Evolutionary conservation across 1,140 invertebrate genomes (phyloP), one percentile per base, ranked within the genome.

Genomic region (Caenorhabditis brenneri): DNA sequence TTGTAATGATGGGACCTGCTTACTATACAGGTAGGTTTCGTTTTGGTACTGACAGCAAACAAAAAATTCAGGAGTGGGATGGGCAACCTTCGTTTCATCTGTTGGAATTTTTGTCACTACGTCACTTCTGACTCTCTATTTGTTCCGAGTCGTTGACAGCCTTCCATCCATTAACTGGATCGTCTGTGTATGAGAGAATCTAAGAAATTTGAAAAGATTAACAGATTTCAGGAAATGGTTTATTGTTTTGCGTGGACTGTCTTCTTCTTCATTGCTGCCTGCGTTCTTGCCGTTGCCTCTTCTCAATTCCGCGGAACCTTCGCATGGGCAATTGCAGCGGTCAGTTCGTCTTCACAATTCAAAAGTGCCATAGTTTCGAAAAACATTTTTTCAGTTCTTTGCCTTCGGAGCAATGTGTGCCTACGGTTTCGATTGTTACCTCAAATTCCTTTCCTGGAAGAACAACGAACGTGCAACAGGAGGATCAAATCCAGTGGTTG

Each of bases 261-360:
- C 33, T 90, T 90, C 87, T 90, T 91, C 69, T 90, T 90, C 48
- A 91, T 90, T 79, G 89, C 90, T 22, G 89, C 84, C 22, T 83
- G 79, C n/a, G 86, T 90, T 48, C 82, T 90, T 9, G 89, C 89
- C 12, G 87, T 91, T 15, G 89, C 88, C 42, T 88, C 88, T 27
- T 84, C 81, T 27, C 85, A 85, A 79, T 82, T 74, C 69, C 39
- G 42, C 3, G 82, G 36, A 39, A 87, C 86, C 10, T 69, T 51
- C 42, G 88, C 87, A 19, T 90, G 89, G 89, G 89, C 88, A 31
- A 60, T 88, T 27, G 89, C 90, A 19, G 83, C 89, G 58, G 89
- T 90, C 49, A 88, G 85, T 88, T 78, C 36, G 16, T 58, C 33
- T 51, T 19, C 5, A 10, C 31, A n/a, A 5, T n/a, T n/a, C n/a